Conservation (phyloP, 2,888 invertebrate genomes). For the Scaptomyza parva region DNA sequence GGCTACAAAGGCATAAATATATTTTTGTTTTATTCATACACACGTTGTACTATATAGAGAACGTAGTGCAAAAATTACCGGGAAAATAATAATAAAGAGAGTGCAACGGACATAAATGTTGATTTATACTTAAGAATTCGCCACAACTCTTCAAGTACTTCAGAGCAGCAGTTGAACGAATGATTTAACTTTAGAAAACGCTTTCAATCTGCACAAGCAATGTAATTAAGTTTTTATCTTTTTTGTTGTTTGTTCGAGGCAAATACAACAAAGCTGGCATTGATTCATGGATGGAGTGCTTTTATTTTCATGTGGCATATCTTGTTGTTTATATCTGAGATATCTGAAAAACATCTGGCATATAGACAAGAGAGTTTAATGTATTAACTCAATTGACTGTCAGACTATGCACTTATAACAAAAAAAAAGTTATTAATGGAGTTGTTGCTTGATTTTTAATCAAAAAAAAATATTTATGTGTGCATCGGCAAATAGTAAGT, state of each 20-base stretch:
- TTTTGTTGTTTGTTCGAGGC: slow-evolving; percentile 19
- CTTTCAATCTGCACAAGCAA: slow-evolving; percentile 37
- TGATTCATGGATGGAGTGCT: slow-evolving; percentile 39
- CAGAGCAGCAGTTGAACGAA: slow-evolving; percentile 23
- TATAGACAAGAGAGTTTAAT: slow-evolving; percentile 17
- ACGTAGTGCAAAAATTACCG: slow-evolving; percentile 29
- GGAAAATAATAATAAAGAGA: slow-evolving; percentile 4
- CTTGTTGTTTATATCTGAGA: slow-evolving; percentile 12
- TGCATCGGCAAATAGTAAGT: slow-evolving; percentile 9
- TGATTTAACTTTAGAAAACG: slow-evolving; percentile 42
- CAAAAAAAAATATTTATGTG: not conserved
- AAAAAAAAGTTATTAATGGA: slow-evolving; percentile 30
- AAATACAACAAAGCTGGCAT: slow-evolving; percentile 30
- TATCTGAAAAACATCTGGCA: slow-evolving; percentile 23
- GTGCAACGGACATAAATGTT: slow-evolving; percentile 3
- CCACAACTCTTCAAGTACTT: slow-evolving; percentile 30
- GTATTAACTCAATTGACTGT: slow-evolving; percentile 16
- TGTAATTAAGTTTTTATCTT: slow-evolving; percentile 69
- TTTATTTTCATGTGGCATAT: slow-evolving; percentile 1
- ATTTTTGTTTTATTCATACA: slow-evolving; percentile 3
- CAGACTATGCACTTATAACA: slow-evolving; percentile 14
- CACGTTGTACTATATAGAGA: slow-evolving; percentile 5
- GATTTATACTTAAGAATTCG: slow-evolving; percentile 5
- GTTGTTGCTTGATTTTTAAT: slow-evolving; percentile 21
- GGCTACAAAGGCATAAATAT: slow-evolving; percentile 23